A percentile compares a stretch with the other conserved stretches of the same genome.
These are phyloP conservation scores for Anser brachyrhynchus DNA, from an alignment of 2,113 vertebrate species.

Conservation along the genomic window DNA sequence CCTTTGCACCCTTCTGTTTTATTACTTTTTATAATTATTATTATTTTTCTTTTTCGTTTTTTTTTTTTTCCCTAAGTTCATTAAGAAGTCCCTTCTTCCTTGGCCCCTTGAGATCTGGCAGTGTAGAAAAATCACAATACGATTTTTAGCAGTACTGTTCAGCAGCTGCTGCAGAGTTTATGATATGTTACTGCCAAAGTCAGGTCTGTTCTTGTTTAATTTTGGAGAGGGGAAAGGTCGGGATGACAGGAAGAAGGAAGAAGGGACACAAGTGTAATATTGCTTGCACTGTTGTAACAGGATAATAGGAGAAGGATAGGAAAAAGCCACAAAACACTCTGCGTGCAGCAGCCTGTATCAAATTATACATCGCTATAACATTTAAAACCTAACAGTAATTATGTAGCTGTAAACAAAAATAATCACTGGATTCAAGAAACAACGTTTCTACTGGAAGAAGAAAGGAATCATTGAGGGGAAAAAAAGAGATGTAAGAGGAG, in stretches of 20 bases:
- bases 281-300: background rate
- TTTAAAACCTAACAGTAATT: background rate
- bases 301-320: background rate
- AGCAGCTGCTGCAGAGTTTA: conserved; percentile 2
- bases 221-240: background rate
- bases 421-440: background rate
- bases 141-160: background rate
- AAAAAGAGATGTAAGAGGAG: background rate
- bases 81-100: background rate
- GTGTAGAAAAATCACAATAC: background rate
- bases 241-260: background rate
- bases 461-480: background rate
- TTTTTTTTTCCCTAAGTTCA: background rate
- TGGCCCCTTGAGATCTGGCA: background rate
- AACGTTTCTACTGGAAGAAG: background rate
- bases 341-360: background rate
- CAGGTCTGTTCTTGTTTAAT: background rate
- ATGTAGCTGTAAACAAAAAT: background rate
- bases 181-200: background rate
- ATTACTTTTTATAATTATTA: too few relatives aligned
- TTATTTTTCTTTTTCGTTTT: background rate
- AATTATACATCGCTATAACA: background rate
- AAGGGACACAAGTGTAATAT: background rate
- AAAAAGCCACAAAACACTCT: background rate
- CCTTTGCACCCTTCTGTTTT: background rate